These are phyloP conservation scores for Diplogasteroides magnus DNA, from an alignment of 1,140 invertebrate species.

Conservation along the genomic window DNA sequence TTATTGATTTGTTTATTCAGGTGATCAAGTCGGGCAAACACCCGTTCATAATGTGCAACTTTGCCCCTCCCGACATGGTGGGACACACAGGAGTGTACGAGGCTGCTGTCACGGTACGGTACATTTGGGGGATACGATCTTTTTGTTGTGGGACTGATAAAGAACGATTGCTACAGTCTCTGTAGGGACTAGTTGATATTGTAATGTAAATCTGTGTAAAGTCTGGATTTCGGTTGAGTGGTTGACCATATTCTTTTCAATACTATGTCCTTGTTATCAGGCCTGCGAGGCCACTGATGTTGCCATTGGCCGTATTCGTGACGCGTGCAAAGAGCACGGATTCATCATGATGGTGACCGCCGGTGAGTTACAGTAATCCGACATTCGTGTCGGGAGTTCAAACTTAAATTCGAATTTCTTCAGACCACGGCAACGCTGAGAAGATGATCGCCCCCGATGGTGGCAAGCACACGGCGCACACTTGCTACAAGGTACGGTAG, in stretches of 20 bases:
- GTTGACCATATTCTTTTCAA: background rate
- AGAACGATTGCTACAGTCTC: no score
- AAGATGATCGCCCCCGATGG: conserved; percentile 58
- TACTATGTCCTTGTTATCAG: background rate
- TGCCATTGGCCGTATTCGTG: conserved; percentile 53
- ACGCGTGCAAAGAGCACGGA: conserved; percentile 57
- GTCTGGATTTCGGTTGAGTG: background rate
- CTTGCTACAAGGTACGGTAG: conserved; percentile 53
- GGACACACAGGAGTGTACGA: conserved; percentile 61
- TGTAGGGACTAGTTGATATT: no score
- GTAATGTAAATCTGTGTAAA: no score
- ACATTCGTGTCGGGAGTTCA: background rate
- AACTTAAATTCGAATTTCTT: no score
- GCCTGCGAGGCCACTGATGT: conserved; percentile 58
- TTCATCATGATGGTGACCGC: conserved; percentile 58
- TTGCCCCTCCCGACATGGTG: conserved; percentile 61
- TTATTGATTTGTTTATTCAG: no score
- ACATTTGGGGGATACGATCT: no score
- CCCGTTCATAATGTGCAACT: conserved; percentile 61
- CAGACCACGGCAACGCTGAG: conserved; percentile 60
- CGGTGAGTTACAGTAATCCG: background rate
- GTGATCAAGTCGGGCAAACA: conserved; percentile 56
- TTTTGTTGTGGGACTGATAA: no score
- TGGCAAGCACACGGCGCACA: conserved; percentile 59
- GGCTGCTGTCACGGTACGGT: conserved; percentile 53